These are phyloP conservation scores for Frankliniella intonsa DNA, from an alignment of 2,888 invertebrate genomes.

Conservation along the genomic window DNA sequence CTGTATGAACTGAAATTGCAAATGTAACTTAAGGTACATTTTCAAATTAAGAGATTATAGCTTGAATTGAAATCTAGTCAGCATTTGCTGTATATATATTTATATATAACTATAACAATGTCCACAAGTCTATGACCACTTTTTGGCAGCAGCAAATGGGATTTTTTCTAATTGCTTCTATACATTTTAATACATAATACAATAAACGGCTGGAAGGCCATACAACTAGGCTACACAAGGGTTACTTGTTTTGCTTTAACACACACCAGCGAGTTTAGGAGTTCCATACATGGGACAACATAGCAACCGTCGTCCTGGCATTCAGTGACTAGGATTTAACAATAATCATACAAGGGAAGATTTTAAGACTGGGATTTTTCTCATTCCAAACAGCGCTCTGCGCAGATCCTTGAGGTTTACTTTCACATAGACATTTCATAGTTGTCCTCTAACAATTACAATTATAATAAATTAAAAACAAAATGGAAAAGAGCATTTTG, in stretches of 20 bases:
- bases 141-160: neutral
- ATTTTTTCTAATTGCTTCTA: neutral
- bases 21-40: neutral
- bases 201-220: conserved; percentile 19
- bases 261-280: conserved; percentile 26
- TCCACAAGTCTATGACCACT: neutral
- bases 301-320: conserved; percentile 18
- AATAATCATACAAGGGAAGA: conserved; percentile 7
- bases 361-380: neutral
- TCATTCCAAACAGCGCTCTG: neutral
- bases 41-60: neutral
- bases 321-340: conserved; percentile 20
- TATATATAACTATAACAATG: neutral
- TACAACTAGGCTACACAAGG: conserved; percentile 20
- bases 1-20: neutral
- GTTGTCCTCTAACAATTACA: neutral
- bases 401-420: conserved; percentile 14
- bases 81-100: neutral
- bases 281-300: conserved; percentile 26
- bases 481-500: conserved; percentile 13
- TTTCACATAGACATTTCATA: neutral
- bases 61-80: neutral
- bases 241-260: conserved; percentile 25
- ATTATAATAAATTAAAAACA: neutral
- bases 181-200: conserved; percentile 7